Evolutionary conservation across 2,888 invertebrate genomes (phyloP), one percentile per base, ranked within the genome.

Genomic region (Pasiphila rectangulata): DNA sequence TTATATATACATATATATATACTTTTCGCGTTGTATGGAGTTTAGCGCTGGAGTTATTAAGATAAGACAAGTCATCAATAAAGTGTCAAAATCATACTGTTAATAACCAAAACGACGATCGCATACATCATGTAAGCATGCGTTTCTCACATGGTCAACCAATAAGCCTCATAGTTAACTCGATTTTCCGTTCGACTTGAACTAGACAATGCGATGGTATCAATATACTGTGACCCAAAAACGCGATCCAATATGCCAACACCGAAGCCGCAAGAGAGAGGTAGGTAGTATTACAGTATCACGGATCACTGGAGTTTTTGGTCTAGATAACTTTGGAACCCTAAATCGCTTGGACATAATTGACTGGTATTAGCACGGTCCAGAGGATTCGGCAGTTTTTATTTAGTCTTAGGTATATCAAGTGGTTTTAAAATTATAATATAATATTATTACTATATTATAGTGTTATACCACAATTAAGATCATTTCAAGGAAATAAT

Each of bases 211-310:
- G 48, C 45, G 49, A 20, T 27, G 21, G 39, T 47, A 47, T 46
- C 38, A 32, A 42, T 45, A 34, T 46, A 39, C 48, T 32, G 15
- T 47, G 56, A 54, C 57, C 59, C 49, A 53, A 53, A 46, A 56
- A 56, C 48, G 48, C 46, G 50, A 50, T 59, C 54, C 53, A 54
- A 41, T 48, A 45, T 43, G 43, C 36, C 42, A 48, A 40, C 41
- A 41, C 37, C 50, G 52, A 49, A 52, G 57, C 59, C 59, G 49
- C 59, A 57, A 46, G 48, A 40, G 24, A 41, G 43, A 29, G 49
- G 45, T 47, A 32, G 13, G 37, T 32, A 16, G 17, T 9, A 54
- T 56, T 52, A 50, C 57, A 57, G 40, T 24, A 44, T 48, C 49
- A 51, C 53, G 52, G 57, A 52, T 51, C 46, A 52, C 37, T 20